Evolutionary conservation across 2,113 vertebrate genomes (phyloP), one percentile per base, ranked within the genome.

Genomic region (Pomatorhinus ruficollis): DNA sequence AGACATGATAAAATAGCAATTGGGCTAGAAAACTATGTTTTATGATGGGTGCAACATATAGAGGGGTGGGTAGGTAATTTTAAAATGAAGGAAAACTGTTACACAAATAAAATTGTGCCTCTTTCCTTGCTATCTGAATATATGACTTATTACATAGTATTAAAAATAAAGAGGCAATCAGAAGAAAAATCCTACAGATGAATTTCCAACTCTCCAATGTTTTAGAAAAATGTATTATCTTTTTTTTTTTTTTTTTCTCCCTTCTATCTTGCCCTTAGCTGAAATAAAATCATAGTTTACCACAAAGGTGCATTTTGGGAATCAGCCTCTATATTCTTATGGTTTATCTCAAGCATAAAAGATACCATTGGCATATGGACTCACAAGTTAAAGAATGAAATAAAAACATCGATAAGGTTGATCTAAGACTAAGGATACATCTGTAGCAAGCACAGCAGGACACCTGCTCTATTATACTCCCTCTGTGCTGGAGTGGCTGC

Each of bases 371-470:
- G 19, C 30, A 75, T 8, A 8, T 49, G n/a, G 53, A 22, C 28
- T 87, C 11, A 52, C 63, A 37, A 71, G 30, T 30, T 39, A 45
- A 75, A 76, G 15, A 50, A 72, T 24, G 14, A 71, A 91, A 90
- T 47, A 31, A 66, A 71, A 82, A 12, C n/a, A 90, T n/a, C 1
- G 0, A 37, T 50, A 25, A 3, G 8, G 30, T 59, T 0, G 0
- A 84, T n/a, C 69, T 65, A 3, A 44, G 78, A 85, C 35, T 47
- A 93, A 79, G n/a, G 53, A 76, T 56, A 79, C 0, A 0, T 8
- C 18, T 50, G 52, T 2, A 71, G 16, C n/a, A 59, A 52, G 44
- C 54, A 82, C 53, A 79, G 28, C 45, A 86, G 66, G 63, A 64
- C 31, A n/a, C 50, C 16, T 21, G 39, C 11, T 65, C n/a, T 39